Percentiles rank a stretch among this genome's conserved stretches.
Evolutionary conservation across 2,888 invertebrate species (phyloP).

Genomic region (Chloroclysta siterata): DNA sequence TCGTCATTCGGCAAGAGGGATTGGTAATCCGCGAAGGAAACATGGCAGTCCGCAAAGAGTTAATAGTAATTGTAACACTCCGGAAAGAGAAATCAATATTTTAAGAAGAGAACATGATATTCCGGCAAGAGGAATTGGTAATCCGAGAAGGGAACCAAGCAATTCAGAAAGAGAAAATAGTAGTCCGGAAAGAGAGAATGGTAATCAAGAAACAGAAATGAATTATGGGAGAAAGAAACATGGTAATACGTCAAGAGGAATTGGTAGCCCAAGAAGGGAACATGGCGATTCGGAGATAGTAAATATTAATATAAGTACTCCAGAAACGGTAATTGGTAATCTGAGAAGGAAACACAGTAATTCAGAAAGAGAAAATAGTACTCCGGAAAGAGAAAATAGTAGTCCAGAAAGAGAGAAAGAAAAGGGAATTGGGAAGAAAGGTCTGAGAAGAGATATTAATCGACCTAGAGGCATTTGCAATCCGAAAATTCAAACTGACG

Average conservation of each 20-base stretch:
- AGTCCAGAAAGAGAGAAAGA: not conserved
- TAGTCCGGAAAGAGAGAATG: not conserved
- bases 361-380: not conserved
- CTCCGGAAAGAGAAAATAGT: not conserved
- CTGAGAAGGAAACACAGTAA: not conserved
- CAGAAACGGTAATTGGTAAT: not conserved
- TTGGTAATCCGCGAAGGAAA: too few species aligned
- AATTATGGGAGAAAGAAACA: not conserved
- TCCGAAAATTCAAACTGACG: too few species aligned
- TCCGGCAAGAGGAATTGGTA: not conserved
- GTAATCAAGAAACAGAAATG: not conserved
- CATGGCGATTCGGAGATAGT: not conserved
- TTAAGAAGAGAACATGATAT: not conserved
- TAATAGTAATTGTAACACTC: not conserved
- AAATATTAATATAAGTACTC: not conserved
- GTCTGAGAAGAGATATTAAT: too few species aligned
- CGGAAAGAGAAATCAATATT: not conserved
- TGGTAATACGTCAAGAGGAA: too few species aligned
- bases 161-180: not conserved
- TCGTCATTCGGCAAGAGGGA: too few species aligned
- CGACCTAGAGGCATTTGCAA: too few species aligned
- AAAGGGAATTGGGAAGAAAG: too few species aligned
- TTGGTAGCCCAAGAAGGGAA: not conserved
- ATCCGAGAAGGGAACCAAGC: too few species aligned
- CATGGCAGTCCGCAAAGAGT: too few species aligned